Conservation (phyloP, 2,797 vertebrate genomes). For the Philypnodon macrostomus region DNA sequence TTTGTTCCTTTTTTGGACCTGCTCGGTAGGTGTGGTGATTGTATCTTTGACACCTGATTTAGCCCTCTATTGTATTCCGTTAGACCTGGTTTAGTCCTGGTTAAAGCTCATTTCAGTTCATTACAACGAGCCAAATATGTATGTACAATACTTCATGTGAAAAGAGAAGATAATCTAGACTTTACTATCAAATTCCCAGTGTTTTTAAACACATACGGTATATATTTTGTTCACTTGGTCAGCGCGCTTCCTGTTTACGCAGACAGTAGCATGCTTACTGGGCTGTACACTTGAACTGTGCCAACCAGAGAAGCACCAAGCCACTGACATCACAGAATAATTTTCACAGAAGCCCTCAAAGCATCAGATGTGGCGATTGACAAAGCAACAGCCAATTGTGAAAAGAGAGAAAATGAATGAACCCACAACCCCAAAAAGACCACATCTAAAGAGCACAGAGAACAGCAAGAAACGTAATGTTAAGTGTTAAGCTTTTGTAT, state of each 20-base stretch:
- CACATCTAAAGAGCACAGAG: background rate
- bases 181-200: too few species aligned
- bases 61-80: too few species aligned
- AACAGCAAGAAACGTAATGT: background rate
- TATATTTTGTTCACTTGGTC: background rate
- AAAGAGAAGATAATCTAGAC: too few species aligned
- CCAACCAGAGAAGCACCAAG: background rate
- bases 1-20: too few species aligned
- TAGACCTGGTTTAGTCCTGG: too few species aligned
- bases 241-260: slow-evolving; percentile 37
- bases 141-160: too few species aligned
- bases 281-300: background rate
- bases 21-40: too few species aligned
- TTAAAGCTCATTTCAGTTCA: too few species aligned
- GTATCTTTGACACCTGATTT: too few species aligned
- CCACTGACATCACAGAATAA: background rate
- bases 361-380: slow-evolving; percentile 3
- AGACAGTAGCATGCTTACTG: background rate
- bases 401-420: slow-evolving; percentile 4
- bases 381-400: background rate
- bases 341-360: background rate
- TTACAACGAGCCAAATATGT: too few species aligned
- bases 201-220: too few species aligned
- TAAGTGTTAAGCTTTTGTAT: background rate
- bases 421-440: background rate